Conservation (phyloP, 2,113 vertebrate genomes). For the Cephalopholis sonnerati region DNA sequence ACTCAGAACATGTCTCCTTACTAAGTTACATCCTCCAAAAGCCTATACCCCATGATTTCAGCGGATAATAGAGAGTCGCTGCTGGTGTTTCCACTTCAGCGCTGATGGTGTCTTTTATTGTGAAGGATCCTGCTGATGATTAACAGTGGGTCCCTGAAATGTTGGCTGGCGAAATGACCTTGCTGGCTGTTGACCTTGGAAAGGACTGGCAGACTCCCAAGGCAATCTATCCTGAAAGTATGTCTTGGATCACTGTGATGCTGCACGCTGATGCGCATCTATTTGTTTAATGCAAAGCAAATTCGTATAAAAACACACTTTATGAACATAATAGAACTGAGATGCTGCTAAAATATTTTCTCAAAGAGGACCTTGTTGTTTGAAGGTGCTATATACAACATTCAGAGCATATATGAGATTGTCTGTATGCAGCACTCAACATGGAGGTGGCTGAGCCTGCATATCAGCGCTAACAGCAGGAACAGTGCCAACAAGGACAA, state of each 20-base stretch:
- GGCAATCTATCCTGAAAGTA: constrained; percentile 34
- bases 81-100: constrained; percentile 18
- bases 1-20: constrained; percentile 38
- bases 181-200: constrained; percentile 55
- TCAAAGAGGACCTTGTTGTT: neutral
- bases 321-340: neutral
- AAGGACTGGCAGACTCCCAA: constrained; percentile 62
- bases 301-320: neutral
- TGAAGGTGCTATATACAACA: too few relatives aligned
- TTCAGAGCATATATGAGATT: too few relatives aligned
- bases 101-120: constrained; percentile 24
- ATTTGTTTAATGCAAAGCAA: constrained; percentile 9
- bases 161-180: constrained; percentile 47
- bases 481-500: too few relatives aligned
- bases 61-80: neutral
- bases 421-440: too few relatives aligned
- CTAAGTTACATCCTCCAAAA: constrained; percentile 48
- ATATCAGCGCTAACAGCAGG: too few relatives aligned
- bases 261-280: constrained; percentile 10
- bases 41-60: constrained; percentile 19
- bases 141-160: constrained; percentile 27
- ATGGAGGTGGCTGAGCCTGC: too few relatives aligned
- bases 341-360: neutral
- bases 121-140: constrained; percentile 36
- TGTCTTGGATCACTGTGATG: constrained; percentile 25